Percentiles rank a stretch among this genome's conserved stretches.
Conservation (phyloP, 2,113 vertebrate species). For the Capreolus pygargus region DNA sequence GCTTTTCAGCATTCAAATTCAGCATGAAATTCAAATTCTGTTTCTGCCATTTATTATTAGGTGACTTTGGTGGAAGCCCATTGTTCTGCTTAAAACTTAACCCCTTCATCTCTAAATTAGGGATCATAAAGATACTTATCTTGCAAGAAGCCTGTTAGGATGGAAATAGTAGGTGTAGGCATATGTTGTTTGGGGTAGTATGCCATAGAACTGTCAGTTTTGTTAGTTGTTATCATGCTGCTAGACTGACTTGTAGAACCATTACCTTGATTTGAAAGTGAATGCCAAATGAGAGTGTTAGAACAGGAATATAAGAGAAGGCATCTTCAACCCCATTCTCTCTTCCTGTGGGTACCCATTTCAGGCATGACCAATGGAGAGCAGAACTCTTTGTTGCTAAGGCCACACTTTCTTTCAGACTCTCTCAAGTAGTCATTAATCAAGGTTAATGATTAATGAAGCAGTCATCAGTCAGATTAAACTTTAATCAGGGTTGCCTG, state of each 20-base stretch:
- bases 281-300: background rate
- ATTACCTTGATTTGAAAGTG: background rate
- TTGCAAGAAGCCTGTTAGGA: background rate
- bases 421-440: background rate
- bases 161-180: background rate
- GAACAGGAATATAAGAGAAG: background rate
- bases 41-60: background rate
- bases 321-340: too few species aligned
- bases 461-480: background rate
- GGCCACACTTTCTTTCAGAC: background rate
- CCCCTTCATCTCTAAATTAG: background rate
- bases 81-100: background rate
- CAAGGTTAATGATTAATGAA: background rate
- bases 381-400: background rate
- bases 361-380: background rate
- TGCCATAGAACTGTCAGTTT: background rate
- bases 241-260: background rate
- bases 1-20: background rate
- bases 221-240: background rate
- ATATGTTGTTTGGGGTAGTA: background rate
- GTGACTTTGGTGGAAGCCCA: background rate
- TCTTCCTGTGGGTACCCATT: background rate
- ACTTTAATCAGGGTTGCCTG: background rate
- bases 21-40: background rate
- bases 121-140: background rate